Base-by-base conservation (phyloP, 2,888 invertebrate genomes). In the Tenodera sinensis region DNA sequence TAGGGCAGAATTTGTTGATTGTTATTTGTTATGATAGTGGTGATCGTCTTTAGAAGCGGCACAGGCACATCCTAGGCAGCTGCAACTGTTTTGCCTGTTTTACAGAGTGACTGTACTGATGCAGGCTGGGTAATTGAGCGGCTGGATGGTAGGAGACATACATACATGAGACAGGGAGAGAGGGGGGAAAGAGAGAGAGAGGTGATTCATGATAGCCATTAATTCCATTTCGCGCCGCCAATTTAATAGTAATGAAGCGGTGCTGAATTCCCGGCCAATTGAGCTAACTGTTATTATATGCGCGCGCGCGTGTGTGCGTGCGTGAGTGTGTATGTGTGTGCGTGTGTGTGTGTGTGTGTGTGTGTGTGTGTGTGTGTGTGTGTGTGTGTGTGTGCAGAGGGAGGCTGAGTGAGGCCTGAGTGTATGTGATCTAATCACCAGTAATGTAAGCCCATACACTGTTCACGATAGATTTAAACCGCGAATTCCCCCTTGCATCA, bases 161-260 rank as follows among this genome's bases (percentile, higher is more conserved):
- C n/a, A 71, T 27, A 28, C n/a, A 84, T 7, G 87, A n/a, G 30
- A 25, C 47, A 28, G 71, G 6, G 42, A 20, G 87, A 27, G 87
- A 20, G 25, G 28, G 71, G 30, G 25, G 81, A 84, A 81, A 27
- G 27, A 27, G 85, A 30, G 42, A 84, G 89, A 84, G 90, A 89
- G 89, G 90, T 90, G 90, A 90, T 90, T 90, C 90, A 90, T 89
- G 90, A 81, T 47, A 86, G 90, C 90, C 90, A 90, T 90, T 90
- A 90, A 90, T 90, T 90, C 90, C 90, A 90, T 90, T 90, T 90
- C 89, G 90, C 90, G 89, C 90, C 90, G 89, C 90, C 90, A 90
- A 90, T 90, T 90, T 90, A 90, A 90, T 90, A 90, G 90, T 90
- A 90, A 90, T 90, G 90, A 90, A 90, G 90, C 90, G 90, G 89